Evolutionary conservation across 2,888 invertebrate species (phyloP), one percentile per base, ranked within the genome.

Genomic region (Parelbella ahira): DNA sequence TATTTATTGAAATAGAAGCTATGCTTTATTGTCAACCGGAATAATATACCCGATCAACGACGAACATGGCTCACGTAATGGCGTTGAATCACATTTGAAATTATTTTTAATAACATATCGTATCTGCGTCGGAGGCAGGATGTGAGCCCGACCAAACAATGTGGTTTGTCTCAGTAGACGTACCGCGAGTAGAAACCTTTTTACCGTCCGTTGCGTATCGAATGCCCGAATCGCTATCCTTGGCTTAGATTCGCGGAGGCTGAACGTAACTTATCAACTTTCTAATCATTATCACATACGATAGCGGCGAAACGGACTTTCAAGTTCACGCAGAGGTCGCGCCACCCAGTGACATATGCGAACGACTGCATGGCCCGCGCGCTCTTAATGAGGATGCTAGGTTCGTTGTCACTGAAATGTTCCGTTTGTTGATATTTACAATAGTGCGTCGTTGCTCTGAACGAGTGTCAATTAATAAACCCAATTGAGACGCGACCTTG

Each of bases 401-500:
- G 50, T 58, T 50, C 51, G 54, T 54, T 50, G 47, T 44, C 51
- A 53, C 11, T 23, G 39, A 43, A 55, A 49, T 55, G 51, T 59
- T 48, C 49, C 51, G 49, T 48, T 50, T 54, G 52, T 49, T 50
- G 50, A 51, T 58, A 58, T 60, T 59, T 51, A 49, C 55, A 58
- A 58, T 55, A 61, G 58, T 54, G 53, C 50, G 49, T 47, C 53
- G 57, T 50, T 36, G 34, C 19, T 28, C 41, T 55, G 56, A 61
- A 66, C 57, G 62, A 64, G 64, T 58, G 58, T 62, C 64, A 67
- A 70, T 68, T 68, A 68, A 63, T 67, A 53, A 63, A 64, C 60
- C 60, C 64, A 69, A 70, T 71, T 68, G 65, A 58, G 50, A 37
- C 47, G 47, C 61, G 70, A 68, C 73, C 71, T 75, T 73, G 71